phyloP scores from a whole-genome alignment of 1,140 invertebrate genomes.

The Lutraria rhynchaena region DNA sequence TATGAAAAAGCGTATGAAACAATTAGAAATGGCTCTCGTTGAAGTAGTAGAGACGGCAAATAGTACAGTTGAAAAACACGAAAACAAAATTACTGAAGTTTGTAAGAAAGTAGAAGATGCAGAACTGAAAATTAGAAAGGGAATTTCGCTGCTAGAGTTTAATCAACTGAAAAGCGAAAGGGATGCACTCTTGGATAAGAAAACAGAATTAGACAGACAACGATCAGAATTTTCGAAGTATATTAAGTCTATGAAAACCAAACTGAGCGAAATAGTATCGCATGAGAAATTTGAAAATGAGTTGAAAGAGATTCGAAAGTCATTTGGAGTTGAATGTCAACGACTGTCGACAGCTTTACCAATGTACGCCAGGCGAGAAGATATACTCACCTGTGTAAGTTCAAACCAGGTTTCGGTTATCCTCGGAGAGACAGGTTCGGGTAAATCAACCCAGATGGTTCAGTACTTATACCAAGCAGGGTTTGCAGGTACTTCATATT shows the following conservation, averaged over 20 bases:
- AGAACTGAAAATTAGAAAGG: too few relatives aligned
- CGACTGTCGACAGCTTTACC: conserved; percentile 70
- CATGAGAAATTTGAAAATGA: conserved; percentile 49
- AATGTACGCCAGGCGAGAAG: conserved; percentile 74
- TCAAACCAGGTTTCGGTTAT: conserved; percentile 87
- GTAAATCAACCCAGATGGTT: conserved; percentile 85
- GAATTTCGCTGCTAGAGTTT: too few relatives aligned
- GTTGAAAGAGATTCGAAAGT: conserved; percentile 56
- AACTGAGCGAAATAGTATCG: conserved; percentile 48
- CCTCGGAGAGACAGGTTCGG: conserved; percentile 97
- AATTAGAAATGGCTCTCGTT: too few relatives aligned
- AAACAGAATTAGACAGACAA: conserved; percentile 68
- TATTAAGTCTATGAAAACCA: conserved; percentile 40
- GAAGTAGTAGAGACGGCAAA: too few relatives aligned
- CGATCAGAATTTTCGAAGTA: conserved; percentile 63
- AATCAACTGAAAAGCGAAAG: too few relatives aligned
- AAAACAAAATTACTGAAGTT: too few relatives aligned
- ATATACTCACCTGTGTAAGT: conserved; percentile 68
- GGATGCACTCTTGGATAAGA: conserved; percentile 67
- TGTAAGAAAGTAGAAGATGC: too few relatives aligned
- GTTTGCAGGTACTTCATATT: conserved; percentile 59
- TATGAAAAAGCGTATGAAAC: too few relatives aligned
- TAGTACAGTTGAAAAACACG: too few relatives aligned
- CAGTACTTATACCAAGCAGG: conserved; percentile 82
- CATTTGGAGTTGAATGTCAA: conserved; percentile 70